Conservation (phyloP, 2,888 invertebrate species). For the Cephus spinipes region DNA sequence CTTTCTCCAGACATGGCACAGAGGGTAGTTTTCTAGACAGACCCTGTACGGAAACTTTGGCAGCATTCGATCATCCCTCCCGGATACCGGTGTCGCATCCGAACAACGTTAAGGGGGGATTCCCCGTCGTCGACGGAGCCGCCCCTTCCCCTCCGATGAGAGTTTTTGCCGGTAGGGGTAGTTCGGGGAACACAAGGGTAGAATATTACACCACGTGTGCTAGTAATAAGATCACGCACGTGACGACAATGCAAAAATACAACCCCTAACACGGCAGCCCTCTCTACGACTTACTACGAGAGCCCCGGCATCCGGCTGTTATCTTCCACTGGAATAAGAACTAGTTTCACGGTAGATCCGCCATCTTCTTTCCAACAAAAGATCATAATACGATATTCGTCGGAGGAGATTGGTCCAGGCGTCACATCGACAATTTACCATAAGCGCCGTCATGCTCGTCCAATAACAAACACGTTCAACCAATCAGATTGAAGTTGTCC, state of each 20-base stretch:
- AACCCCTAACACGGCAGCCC: conserved; percentile 12
- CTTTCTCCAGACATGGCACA: not conserved
- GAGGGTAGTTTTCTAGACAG: not conserved
- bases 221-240: conserved; percentile 63
- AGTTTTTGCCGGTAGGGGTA: conserved; percentile 7
- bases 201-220: conserved; percentile 65
- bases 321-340: not conserved
- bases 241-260: conserved; percentile 63
- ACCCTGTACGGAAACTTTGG: conserved; percentile 43
- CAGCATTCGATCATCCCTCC: conserved; percentile 56
- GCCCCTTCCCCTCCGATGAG: not conserved
- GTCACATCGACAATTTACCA: not conserved
- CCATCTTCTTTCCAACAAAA: not conserved
- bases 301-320: not conserved
- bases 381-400: not conserved
- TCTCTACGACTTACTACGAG: not conserved
- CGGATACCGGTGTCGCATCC: conserved; percentile 53
- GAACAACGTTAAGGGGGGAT: conserved; percentile 40
- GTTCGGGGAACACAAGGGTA: conserved; percentile 31
- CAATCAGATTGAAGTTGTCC: not conserved
- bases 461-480: not conserved
- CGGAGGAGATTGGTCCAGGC: not conserved
- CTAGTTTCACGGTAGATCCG: not conserved
- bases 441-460: not conserved
- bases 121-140: conserved; percentile 10